These are phyloP conservation scores for Alsophila aescularia DNA, from an alignment of 2,888 invertebrate genomes.

Conservation along the genomic window DNA sequence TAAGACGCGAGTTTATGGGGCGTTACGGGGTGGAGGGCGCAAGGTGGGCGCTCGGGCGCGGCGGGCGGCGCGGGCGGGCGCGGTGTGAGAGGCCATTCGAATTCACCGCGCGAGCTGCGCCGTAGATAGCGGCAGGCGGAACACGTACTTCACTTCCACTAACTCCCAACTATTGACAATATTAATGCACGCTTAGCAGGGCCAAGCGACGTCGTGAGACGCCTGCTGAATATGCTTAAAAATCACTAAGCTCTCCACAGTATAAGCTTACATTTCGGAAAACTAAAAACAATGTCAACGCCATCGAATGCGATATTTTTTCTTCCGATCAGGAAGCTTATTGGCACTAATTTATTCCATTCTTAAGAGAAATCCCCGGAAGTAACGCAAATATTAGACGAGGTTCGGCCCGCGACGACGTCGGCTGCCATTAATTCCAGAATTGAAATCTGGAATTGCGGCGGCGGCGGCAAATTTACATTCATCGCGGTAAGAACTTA, in stretches of 20 bases:
- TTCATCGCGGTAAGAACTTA: slow-evolving; percentile 85
- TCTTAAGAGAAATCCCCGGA: slow-evolving; percentile 78
- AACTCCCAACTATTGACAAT: slow-evolving; percentile 84
- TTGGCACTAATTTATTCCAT: slow-evolving; percentile 80
- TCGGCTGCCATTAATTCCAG: slow-evolving; percentile 80
- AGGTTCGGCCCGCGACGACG: slow-evolving; percentile 73
- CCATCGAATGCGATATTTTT: slow-evolving; percentile 26
- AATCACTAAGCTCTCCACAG: slow-evolving; percentile 38
- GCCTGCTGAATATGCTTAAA: slow-evolving; percentile 63
- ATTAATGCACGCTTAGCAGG: slow-evolving; percentile 83
- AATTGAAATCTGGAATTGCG: slow-evolving; percentile 84
- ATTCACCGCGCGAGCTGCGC: slow-evolving; percentile 81
- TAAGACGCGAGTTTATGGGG: slow-evolving; percentile 84
- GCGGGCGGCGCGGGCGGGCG: slow-evolving; percentile 41
- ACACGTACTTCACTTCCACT: slow-evolving; percentile 84
- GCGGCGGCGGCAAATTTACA: slow-evolving; percentile 80
- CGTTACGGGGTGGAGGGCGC: slow-evolving; percentile 76
- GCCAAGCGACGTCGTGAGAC: slow-evolving; percentile 72
- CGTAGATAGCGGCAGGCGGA: slow-evolving; percentile 84
- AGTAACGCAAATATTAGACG: slow-evolving; percentile 83
- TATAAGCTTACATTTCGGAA: neutral
- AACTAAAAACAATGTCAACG: neutral
- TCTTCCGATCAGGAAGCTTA: slow-evolving; percentile 47
- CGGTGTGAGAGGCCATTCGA: slow-evolving; percentile 77
- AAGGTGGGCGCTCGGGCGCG: slow-evolving; percentile 53